Evolutionary conservation across 2,888 invertebrate species (phyloP).

Genomic region (Dolomedes plantarius): DNA sequence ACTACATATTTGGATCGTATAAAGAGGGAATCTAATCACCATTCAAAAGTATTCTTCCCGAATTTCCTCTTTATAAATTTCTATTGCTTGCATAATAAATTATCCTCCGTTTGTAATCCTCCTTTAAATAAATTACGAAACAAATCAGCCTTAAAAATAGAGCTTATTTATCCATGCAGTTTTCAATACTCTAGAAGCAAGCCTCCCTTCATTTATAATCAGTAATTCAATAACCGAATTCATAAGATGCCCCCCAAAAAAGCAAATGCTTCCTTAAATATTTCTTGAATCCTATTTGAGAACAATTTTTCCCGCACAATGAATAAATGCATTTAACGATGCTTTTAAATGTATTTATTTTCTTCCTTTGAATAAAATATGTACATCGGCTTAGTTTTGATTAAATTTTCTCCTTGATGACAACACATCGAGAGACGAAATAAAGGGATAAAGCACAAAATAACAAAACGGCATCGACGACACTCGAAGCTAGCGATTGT

Average conservation of each 20-base stretch:
- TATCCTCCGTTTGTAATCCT: not conserved
- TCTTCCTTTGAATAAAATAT: too few relatives aligned
- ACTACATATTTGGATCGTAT: too few relatives aligned
- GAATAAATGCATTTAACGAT: not conserved
- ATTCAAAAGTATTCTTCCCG: not conserved
- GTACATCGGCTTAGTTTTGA: not conserved
- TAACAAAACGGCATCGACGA: too few relatives aligned
- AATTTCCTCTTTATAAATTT: not conserved
- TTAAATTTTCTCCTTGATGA: not conserved
- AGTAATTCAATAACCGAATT: not conserved
- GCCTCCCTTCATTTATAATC: not conserved
- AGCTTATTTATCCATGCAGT: not conserved
- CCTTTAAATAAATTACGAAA: not conserved
- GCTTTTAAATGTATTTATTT: not conserved
- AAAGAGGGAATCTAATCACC: too few relatives aligned
- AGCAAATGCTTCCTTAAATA: not conserved
- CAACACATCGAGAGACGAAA: not conserved
- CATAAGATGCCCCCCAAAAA: not conserved
- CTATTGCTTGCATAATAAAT: not conserved
- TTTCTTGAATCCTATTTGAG: not conserved
- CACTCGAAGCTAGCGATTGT: too few relatives aligned
- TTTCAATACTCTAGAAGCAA: not conserved
- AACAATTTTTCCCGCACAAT: not conserved
- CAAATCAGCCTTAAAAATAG: not conserved
- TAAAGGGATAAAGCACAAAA: too few relatives aligned